These are phyloP conservation scores for Carassius carassius DNA, from an alignment of 2,113 vertebrate species.

Conservation along the genomic window DNA sequence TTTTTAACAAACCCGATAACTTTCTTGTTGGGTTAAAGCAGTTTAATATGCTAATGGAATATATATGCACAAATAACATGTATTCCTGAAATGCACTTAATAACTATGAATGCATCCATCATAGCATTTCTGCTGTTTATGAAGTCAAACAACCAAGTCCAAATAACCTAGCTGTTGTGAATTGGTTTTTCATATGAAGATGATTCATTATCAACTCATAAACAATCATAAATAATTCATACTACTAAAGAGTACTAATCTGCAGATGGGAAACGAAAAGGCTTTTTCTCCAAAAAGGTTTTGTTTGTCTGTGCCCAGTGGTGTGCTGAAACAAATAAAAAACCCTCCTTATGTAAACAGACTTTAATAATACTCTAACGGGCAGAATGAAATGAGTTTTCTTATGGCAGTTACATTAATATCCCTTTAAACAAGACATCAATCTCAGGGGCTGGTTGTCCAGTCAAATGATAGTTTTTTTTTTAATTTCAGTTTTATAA, in stretches of 20 bases:
- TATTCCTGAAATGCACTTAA: background rate
- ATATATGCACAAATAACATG: background rate
- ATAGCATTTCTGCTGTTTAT: background rate
- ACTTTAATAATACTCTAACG: constrained; percentile 34
- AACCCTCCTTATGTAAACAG: background rate
- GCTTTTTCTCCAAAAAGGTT: background rate
- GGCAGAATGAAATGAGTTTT: constrained; percentile 36
- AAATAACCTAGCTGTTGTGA: background rate
- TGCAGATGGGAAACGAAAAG: background rate
- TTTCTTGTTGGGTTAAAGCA: background rate
- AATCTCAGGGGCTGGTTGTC: constrained; percentile 46
- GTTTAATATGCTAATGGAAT: too few species aligned
- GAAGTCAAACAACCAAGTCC: background rate
- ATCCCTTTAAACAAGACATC: constrained; percentile 60
- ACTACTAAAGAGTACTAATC: background rate
- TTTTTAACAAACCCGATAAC: background rate
- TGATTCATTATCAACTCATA: background rate
- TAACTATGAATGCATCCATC: background rate
- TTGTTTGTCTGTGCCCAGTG: background rate
- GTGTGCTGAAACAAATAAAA: background rate
- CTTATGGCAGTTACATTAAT: constrained; percentile 51
- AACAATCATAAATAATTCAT: constrained; percentile 15
- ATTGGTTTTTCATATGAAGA: background rate
- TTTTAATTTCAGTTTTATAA: constrained; percentile 62
- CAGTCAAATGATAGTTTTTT: constrained; percentile 54